phyloP scores from a whole-genome alignment of 1,140 invertebrate species.

The Drosophila seguyi region DNA sequence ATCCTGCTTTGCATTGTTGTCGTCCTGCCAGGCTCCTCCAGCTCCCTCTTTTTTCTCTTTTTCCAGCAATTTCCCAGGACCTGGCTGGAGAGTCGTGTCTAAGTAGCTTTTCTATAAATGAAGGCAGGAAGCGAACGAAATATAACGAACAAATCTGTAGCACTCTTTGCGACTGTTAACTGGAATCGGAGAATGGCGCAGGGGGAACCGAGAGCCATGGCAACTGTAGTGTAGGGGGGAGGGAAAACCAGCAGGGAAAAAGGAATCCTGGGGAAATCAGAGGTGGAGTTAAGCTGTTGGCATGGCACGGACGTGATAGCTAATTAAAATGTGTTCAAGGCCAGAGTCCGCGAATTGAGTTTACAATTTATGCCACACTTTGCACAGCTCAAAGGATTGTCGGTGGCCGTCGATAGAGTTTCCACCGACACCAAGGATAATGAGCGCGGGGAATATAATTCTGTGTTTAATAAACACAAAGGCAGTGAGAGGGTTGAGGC shows the following conservation, averaged over 20 bases:
- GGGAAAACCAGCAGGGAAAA: not conserved
- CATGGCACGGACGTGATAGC: constrained; percentile 59
- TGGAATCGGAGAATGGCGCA: constrained; percentile 25
- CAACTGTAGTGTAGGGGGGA: constrained; percentile 5
- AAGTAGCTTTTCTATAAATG: constrained; percentile 81
- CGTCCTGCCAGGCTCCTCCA: constrained; percentile 15
- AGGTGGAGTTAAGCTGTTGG: constrained; percentile 36
- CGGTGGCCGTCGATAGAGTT: constrained; percentile 12
- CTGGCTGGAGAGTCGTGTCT: constrained; percentile 67
- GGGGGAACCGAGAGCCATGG: constrained; percentile 7
- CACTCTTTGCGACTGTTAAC: constrained; percentile 61
- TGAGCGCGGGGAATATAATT: constrained; percentile 20
- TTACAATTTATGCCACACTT: constrained; percentile 43
- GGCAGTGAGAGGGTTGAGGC: not conserved
- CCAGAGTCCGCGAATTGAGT: constrained; percentile 41
- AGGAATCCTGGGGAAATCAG: not conserved
- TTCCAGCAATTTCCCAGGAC: constrained; percentile 8
- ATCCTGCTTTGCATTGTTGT: constrained; percentile 62
- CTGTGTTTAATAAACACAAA: constrained; percentile 30
- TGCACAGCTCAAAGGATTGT: constrained; percentile 22
- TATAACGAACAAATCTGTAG: constrained; percentile 53
- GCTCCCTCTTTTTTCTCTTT: not conserved
- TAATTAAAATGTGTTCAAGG: constrained; percentile 83
- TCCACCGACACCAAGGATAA: constrained; percentile 23
- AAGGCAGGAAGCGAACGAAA: constrained; percentile 46